These are phyloP conservation scores for Pemphigus obesinymphae DNA, from an alignment of 1,140 invertebrate genomes.

Conservation along the genomic window DNA sequence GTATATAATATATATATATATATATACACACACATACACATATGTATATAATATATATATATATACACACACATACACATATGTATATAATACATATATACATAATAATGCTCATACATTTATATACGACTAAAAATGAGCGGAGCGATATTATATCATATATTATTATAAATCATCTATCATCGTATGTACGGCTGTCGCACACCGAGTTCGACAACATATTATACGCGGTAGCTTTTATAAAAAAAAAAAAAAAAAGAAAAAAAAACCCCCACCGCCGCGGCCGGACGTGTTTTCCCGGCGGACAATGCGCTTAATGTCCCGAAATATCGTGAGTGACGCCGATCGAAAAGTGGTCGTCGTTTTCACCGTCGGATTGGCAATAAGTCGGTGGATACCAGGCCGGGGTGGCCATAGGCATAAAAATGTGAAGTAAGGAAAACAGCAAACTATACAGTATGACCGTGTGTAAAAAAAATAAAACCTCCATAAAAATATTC, in stretches of 20 bases:
- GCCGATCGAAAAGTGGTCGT: slow-evolving; percentile 1
- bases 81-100: too few species aligned
- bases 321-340: neutral
- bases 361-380: slow-evolving; percentile 18
- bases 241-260: too few species aligned
- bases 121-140: too few species aligned
- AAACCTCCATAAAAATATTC: too few species aligned
- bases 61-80: too few species aligned
- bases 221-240: neutral
- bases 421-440: too few species aligned
- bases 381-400: slow-evolving; percentile 29
- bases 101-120: too few species aligned
- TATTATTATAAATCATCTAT: slow-evolving; percentile 27
- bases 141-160: neutral
- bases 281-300: neutral
- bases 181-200: neutral
- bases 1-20: neutral
- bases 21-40: neutral
- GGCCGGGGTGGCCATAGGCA: too few species aligned
- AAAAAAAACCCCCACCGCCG: neutral
- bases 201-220: neutral
- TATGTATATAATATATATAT: too few species aligned
- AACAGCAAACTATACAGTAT: neutral
- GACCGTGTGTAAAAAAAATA: neutral
- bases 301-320: slow-evolving; percentile 23